Conservation (phyloP, 1,140 invertebrate genomes). For the Pseudobourletiella spinata region DNA sequence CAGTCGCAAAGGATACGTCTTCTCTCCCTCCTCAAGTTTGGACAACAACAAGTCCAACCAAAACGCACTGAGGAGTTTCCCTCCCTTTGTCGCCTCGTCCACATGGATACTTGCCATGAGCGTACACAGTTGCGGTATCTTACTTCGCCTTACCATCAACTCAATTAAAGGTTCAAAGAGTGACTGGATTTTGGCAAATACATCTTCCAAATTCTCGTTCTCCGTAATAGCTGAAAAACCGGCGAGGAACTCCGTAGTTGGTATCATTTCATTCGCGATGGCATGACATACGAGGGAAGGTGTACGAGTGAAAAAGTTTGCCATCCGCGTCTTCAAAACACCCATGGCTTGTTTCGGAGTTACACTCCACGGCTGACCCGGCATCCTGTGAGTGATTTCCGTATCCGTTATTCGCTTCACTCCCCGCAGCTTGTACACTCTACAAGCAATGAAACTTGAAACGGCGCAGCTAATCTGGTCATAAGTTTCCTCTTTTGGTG, state of each 20-base stretch:
- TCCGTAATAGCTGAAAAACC: slow-evolving; percentile 9
- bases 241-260: slow-evolving; percentile 14
- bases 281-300: not conserved
- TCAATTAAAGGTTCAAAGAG: slow-evolving; percentile 19
- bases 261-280: slow-evolving; percentile 16
- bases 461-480: not conserved
- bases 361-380: not conserved
- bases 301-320: not conserved
- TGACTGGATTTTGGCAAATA: not conserved
- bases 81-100: not conserved
- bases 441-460: slow-evolving; percentile 19
- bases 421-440: slow-evolving; percentile 22
- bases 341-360: slow-evolving; percentile 7
- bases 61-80: not conserved
- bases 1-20: not conserved
- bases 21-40: slow-evolving; percentile 2
- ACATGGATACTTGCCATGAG: slow-evolving; percentile 12
- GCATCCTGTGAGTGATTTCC: slow-evolving; percentile 8
- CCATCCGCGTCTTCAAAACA: slow-evolving; percentile 4
- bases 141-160: slow-evolving; percentile 14
- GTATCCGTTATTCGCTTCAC: slow-evolving; percentile 13
- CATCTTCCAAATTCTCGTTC: not conserved
- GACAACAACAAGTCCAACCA: slow-evolving; percentile 21
- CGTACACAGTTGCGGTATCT: slow-evolving; percentile 1
- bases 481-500: not conserved